phyloP scores from a whole-genome alignment of 2,888 invertebrate species.

The Aphrophora alni region DNA sequence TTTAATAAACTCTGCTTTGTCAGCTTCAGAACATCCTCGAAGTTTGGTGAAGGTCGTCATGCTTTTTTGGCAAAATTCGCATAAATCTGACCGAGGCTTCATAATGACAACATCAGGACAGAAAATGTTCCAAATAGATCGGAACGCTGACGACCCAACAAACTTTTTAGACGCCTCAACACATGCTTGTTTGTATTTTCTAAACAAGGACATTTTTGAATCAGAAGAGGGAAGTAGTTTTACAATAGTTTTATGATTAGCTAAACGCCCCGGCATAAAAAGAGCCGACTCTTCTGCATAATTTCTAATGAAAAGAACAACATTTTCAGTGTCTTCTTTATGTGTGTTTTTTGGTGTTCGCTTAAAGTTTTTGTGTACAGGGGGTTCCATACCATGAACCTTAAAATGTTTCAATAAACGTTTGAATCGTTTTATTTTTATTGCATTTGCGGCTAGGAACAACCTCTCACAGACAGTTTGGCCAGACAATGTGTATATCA shows the following conservation, averaged over 20 bases:
- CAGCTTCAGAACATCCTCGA: conserved; percentile 2
- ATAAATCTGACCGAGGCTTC: conserved; percentile 22
- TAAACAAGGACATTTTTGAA: conserved; percentile 2
- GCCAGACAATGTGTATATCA: conserved; percentile 21
- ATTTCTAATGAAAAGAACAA: no score
- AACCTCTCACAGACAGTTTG: conserved; percentile 24
- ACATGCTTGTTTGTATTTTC: conserved; percentile 16
- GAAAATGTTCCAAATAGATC: conserved; percentile 20
- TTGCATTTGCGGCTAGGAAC: conserved; percentile 14
- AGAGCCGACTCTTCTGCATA: no score
- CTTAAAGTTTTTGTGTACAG: conserved; percentile 12
- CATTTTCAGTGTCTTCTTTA: no score
- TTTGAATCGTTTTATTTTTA: conserved; percentile 26
- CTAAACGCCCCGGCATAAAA: no score
- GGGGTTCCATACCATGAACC: background rate
- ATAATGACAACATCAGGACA: no score
- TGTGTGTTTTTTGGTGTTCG: conserved; percentile 4
- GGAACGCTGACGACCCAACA: background rate
- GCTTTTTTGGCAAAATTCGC: conserved; percentile 24
- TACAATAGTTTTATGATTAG: no score
- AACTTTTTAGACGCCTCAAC: background rate
- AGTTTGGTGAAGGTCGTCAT: conserved; percentile 3
- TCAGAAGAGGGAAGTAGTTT: conserved; percentile 29
- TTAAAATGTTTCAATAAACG: conserved; percentile 23
- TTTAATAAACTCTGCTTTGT: conserved; percentile 16